phyloP scores from a whole-genome alignment of 1,140 invertebrate species.

The Delia radicum region DNA sequence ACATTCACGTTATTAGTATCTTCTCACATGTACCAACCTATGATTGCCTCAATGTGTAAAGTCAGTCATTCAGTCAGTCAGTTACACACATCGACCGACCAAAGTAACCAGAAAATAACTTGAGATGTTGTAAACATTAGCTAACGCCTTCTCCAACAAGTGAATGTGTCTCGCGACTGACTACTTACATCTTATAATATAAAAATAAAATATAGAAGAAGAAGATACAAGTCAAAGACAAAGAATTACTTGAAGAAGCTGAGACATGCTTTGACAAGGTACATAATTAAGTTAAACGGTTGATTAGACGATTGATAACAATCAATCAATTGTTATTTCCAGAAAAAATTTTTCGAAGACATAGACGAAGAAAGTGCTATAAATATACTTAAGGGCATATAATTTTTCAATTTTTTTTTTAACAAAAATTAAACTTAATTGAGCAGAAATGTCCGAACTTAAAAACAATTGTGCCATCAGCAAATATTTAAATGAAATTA shows the following conservation, averaged over 20 bases:
- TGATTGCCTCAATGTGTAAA: neutral
- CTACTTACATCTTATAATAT: neutral
- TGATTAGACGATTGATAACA: slow-evolving; percentile 4
- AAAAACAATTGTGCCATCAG: too few species aligned
- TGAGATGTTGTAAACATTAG: neutral
- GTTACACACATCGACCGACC: too few species aligned
- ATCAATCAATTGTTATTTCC: neutral
- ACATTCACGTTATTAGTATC: neutral
- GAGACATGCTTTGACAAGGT: neutral
- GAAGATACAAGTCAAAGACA: neutral
- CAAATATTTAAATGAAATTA: too few species aligned
- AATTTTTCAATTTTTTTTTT: too few species aligned
- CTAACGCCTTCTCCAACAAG: neutral
- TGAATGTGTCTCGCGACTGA: too few species aligned
- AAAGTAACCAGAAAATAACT: slow-evolving; percentile 1
- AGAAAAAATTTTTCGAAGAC: too few species aligned
- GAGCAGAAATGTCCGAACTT: too few species aligned
- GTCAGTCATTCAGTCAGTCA: neutral
- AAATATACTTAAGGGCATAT: neutral
- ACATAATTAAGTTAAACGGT: slow-evolving; percentile 5
- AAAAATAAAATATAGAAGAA: neutral
- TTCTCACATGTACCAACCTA: neutral
- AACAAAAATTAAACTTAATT: too few species aligned
- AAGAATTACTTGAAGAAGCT: neutral
- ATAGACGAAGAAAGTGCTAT: neutral